Percentiles rank a stretch among this genome's conserved stretches.
These are phyloP conservation scores for Taeniopygia guttata DNA, from an alignment of 2,797 vertebrate species.

Conservation along the genomic window DNA sequence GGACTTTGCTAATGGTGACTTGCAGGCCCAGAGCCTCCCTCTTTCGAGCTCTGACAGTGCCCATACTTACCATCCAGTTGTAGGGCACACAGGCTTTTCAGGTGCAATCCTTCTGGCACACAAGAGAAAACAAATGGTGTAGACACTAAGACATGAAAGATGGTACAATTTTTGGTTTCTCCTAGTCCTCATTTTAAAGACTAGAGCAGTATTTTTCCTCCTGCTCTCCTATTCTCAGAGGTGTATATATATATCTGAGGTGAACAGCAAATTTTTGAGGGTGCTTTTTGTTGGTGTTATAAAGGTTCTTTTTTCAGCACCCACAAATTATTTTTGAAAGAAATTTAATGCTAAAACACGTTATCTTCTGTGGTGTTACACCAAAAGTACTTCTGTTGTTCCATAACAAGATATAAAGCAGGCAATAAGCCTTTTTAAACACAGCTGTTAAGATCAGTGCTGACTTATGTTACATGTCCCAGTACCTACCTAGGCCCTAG, in stretches of 20 bases:
- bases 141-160: not conserved
- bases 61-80: not conserved
- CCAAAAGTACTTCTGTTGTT: not conserved
- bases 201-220: not conserved
- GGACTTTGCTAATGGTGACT: not conserved
- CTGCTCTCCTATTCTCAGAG: not conserved
- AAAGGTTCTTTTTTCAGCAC: not conserved
- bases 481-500: not conserved
- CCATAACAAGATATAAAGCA: not conserved
- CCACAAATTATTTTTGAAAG: not conserved
- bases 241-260: not conserved
- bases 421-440: not conserved
- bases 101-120: not conserved
- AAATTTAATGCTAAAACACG: fast-evolving
- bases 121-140: not conserved
- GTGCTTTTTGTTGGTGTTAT: not conserved
- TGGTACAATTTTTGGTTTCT: not conserved
- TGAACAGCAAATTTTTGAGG: not conserved
- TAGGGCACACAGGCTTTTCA: not conserved
- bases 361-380: not conserved
- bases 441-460: not conserved
- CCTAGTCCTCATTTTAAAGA: not conserved
- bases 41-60: not conserved
- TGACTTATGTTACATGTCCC: not conserved
- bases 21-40: not conserved